Conservation (phyloP, 2,113 vertebrate genomes). For the Phrynosoma blainvillii region DNA sequence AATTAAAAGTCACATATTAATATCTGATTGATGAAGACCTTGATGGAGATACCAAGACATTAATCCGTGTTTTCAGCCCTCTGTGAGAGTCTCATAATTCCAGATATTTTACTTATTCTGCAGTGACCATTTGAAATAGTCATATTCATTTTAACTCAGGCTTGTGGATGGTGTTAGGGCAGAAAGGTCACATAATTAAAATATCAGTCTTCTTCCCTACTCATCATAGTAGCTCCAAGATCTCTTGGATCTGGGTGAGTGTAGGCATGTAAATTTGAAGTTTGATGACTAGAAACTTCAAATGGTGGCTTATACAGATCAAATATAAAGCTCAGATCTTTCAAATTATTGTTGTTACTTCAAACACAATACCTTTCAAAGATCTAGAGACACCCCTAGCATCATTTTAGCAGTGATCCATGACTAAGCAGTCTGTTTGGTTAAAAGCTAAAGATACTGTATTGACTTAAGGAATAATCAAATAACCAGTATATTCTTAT, state of each 20-base stretch:
- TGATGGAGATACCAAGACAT: slow-evolving; percentile 3
- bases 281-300: not conserved
- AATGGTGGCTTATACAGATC: no score
- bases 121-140: not conserved
- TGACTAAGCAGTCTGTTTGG: not conserved
- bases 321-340: not conserved
- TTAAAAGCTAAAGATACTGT: not conserved
- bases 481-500: not conserved
- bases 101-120: not conserved
- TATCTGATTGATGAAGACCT: slow-evolving; percentile 28
- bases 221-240: not conserved
- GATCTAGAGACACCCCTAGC: not conserved
- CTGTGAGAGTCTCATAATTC: not conserved
- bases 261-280: not conserved
- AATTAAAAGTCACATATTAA: slow-evolving; percentile 18
- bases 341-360: not conserved
- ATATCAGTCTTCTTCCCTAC: not conserved
- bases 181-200: not conserved
- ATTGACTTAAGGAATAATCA: not conserved
- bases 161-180: not conserved
- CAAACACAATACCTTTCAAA: not conserved
- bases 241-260: no score
- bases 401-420: not conserved
- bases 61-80: not conserved
- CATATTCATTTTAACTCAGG: not conserved